Conservation (phyloP, 2,797 vertebrate species). For the Sebastes vulpes region DNA sequence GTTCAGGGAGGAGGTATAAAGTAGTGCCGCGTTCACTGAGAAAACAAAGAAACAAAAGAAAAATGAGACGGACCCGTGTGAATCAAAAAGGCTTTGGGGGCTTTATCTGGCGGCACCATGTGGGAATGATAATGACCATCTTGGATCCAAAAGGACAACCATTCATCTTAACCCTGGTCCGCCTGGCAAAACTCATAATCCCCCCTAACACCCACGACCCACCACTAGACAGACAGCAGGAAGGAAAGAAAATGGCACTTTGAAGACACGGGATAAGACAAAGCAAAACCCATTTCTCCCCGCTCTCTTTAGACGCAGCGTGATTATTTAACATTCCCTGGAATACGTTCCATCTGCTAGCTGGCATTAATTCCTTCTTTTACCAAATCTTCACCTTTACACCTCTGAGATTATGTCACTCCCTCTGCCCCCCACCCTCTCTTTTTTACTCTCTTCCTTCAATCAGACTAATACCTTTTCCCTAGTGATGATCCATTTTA, state of each 20-base stretch:
- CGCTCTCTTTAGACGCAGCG: conserved; percentile 69
- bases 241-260: conserved; percentile 74
- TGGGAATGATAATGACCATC: conserved; percentile 88
- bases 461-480: conserved; percentile 81
- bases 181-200: conserved; percentile 88
- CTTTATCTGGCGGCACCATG: conserved; percentile 90
- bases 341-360: conserved; percentile 83
- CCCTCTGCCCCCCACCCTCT: conserved; percentile 22
- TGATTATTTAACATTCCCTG: conserved; percentile 73
- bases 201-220: conserved; percentile 84
- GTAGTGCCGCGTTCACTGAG: conserved; percentile 43
- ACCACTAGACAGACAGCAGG: conserved; percentile 82
- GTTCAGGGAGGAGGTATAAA: conserved; percentile 43
- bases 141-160: conserved; percentile 88
- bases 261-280: conserved; percentile 82
- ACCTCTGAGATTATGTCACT: conserved; percentile 65
- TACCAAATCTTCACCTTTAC: conserved; percentile 74
- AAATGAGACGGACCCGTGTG: conserved; percentile 67
- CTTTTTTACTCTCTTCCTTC: conserved; percentile 67
- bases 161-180: conserved; percentile 88
- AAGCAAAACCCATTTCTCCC: conserved; percentile 78
- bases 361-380: conserved; percentile 73
- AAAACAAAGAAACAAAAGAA: conserved; percentile 72
- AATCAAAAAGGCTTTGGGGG: conserved; percentile 84
- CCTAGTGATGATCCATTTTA: conserved; percentile 81